Percentiles rank a stretch among this genome's conserved stretches.
phyloP scores from a whole-genome alignment of 2,888 invertebrate species.

The Ischnura elegans region DNA sequence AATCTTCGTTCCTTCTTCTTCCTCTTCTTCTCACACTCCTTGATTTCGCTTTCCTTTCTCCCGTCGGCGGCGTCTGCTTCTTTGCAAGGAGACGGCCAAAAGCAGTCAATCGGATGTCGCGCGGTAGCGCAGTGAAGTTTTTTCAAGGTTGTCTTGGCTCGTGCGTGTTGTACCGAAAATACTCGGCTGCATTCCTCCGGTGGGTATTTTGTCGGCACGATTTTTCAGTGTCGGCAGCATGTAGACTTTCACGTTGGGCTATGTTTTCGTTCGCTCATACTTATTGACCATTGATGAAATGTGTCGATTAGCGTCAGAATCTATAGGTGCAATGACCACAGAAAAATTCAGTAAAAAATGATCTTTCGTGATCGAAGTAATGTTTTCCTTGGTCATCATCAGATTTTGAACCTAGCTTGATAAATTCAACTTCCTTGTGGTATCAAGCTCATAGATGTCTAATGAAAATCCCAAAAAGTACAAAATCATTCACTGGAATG shows the following conservation, averaged over 20 bases:
- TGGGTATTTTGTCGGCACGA: background rate
- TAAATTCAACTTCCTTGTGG: no score
- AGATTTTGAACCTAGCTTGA: no score
- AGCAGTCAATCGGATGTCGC: background rate
- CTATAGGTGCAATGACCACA: no score
- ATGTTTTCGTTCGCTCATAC: no score
- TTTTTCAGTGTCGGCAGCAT: background rate
- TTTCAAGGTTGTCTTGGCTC: background rate
- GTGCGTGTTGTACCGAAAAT: conserved; percentile 20
- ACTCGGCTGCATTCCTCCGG: background rate
- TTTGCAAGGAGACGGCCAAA: background rate
- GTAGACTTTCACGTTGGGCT: background rate
- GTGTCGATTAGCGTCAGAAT: no score
- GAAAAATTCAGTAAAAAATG: no score
- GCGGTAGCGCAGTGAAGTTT: background rate
- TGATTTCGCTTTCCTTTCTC: background rate
- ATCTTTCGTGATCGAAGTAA: no score
- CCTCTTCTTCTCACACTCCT: background rate
- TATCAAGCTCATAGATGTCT: no score
- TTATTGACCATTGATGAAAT: no score
- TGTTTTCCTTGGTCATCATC: no score
- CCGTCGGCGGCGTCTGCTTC: background rate
- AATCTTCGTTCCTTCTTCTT: background rate
- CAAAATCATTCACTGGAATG: no score
- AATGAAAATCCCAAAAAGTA: no score